Base-by-base conservation (phyloP, 2,888 invertebrate genomes). In the Athalia cordata region DNA sequence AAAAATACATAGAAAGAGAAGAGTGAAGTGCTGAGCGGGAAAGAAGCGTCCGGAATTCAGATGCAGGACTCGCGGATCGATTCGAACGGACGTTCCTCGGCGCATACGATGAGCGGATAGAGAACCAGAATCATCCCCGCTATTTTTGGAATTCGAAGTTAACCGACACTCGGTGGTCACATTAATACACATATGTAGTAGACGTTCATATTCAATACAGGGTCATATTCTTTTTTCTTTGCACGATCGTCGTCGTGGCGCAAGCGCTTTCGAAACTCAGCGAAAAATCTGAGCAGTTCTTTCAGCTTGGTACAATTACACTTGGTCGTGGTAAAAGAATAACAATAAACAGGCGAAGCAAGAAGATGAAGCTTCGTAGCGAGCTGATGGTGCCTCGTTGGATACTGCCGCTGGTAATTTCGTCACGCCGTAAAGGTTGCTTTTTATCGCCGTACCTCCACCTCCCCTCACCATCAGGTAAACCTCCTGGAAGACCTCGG, bases 391-490 rank as follows among this genome's bases (percentile, higher is more conserved):
- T 81, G 84, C 72, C 59, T 43, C 75, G 84, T 84, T 84, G 83
- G 83, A 87, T 86, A 84, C 83, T 82, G 85, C 29, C 29, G 29
- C 86, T 83, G 84, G 87, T 86, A 87, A 87, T 87, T 87, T 84
- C 87, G 85, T 85, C 87, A 86, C 85, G 85, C 86, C 85, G 85
- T 87, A 87, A 87, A 87, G 86, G 85, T 87, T 86, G 83, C 86
- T 87, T 87, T 87, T 87, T 87, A 87, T 87, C 84, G 87, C 79
- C 79, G 78, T 80, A 75, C 81, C 79, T 49, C 75, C 62, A 50
- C 47, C 62, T 29, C 3, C 50, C 50, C 50, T 49, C 49, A 6
- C 59, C 59, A 50, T 59, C 50, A 62, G 50, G 64, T 50, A 50
- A n/a, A 59, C 57, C 59, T 47, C 59, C 5, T 72, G 59, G 61